phyloP scores from a whole-genome alignment of 2,113 vertebrate species.

The Eonycteris spelaea region DNA sequence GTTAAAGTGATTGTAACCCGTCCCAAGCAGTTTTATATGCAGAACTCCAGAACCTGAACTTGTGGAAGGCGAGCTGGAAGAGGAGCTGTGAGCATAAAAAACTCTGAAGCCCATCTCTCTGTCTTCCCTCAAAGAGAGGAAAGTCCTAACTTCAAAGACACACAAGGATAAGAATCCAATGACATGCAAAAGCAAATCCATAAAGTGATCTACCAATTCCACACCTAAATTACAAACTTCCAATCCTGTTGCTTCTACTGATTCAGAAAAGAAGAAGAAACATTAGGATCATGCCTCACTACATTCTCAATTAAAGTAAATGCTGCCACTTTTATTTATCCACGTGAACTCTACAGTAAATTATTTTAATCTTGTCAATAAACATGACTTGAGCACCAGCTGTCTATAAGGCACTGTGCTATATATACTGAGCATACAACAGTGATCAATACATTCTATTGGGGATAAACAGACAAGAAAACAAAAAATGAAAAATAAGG shows the following conservation, averaged over 20 bases:
- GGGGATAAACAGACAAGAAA: background rate
- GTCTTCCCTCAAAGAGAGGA: background rate
- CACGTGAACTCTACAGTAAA: background rate
- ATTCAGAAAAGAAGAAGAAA: background rate
- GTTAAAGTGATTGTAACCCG: background rate
- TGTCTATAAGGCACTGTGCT: background rate
- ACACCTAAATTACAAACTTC: background rate
- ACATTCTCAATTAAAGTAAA: background rate
- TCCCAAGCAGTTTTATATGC: background rate
- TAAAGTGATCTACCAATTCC: background rate
- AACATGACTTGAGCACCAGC: background rate
- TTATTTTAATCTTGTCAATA: background rate
- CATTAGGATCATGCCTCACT: background rate
- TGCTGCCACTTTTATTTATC: background rate
- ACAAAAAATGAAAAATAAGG: background rate
- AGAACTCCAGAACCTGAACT: background rate
- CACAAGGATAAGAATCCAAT: background rate
- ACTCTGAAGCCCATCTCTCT: background rate
- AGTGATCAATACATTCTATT: background rate
- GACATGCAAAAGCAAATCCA: background rate
- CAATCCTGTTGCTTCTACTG: background rate
- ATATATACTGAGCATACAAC: background rate
- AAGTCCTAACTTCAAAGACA: background rate
- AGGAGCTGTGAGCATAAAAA: background rate
- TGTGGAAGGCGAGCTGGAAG: fast-evolving